Evolutionary conservation across 1,140 invertebrate species (phyloP).

Genomic region (Lysiphlebus fabarum): DNA sequence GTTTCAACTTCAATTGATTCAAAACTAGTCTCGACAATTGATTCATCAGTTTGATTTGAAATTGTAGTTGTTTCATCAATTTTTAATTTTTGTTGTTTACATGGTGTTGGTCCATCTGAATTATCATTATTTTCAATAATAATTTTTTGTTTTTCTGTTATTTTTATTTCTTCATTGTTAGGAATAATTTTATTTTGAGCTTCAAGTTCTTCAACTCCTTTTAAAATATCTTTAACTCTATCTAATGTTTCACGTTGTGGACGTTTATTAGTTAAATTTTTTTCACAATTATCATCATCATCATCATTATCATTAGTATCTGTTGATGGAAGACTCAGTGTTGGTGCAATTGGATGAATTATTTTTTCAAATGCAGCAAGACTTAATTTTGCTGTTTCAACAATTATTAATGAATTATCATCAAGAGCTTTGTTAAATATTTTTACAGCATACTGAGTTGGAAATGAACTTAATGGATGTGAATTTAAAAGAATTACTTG

Average conservation of each 20-base stretch:
- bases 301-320: conserved; percentile 16
- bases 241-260: neutral
- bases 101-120: conserved; percentile 4
- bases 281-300: conserved; percentile 1
- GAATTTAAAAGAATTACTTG: conserved; percentile 37
- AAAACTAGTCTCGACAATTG: neutral
- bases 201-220: neutral
- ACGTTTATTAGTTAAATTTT: neutral
- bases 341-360: conserved; percentile 38
- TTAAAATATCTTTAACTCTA: neutral
- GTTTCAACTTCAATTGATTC: neutral
- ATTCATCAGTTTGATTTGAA: neutral
- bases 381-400: conserved; percentile 34
- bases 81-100: conserved; percentile 21
- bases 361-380: conserved; percentile 41
- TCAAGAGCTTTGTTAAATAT: conserved; percentile 39
- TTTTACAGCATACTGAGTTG: conserved; percentile 36
- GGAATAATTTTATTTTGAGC: neutral
- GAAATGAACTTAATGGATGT: conserved; percentile 31
- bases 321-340: conserved; percentile 27
- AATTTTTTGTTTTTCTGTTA: neutral
- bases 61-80: conserved; percentile 4
- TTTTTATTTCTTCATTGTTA: neutral
- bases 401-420: conserved; percentile 34
- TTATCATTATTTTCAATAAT: conserved; percentile 6